phyloP scores from a whole-genome alignment of 2,888 invertebrate genomes.

The Limenitis camilla region DNA sequence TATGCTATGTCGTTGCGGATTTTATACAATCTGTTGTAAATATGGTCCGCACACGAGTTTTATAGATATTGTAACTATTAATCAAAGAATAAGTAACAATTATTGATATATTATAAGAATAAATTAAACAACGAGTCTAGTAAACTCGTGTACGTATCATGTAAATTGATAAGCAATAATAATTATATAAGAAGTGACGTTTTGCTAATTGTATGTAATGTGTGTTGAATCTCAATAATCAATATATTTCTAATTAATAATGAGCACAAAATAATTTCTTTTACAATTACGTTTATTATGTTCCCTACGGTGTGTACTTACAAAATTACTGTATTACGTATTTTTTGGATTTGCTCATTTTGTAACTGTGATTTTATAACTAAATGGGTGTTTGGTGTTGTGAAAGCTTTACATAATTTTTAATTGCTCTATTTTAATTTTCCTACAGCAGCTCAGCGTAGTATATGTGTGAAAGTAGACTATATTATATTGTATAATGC shows the following conservation, averaged over 20 bases:
- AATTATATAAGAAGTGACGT: background rate
- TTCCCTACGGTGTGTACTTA: constrained; percentile 5
- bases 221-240: constrained; percentile 9
- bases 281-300: background rate
- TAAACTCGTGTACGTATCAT: background rate
- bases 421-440: background rate
- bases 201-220: background rate
- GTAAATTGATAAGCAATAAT: constrained; percentile 2
- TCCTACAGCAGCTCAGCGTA: too few species aligned
- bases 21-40: constrained; percentile 39
- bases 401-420: background rate
- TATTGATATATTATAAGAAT: too few species aligned
- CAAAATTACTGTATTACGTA: constrained; percentile 2
- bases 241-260: background rate
- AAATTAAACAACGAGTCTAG: too few species aligned
- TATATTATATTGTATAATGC: too few species aligned
- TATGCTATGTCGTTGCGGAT: constrained; percentile 43
- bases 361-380: constrained; percentile 5
- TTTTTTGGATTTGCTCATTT: constrained; percentile 9
- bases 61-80: background rate
- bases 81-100: too few species aligned
- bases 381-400: background rate
- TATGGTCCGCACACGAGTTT: background rate
- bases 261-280: constrained; percentile 1
- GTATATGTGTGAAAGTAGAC: too few species aligned